Percentiles rank a stretch among this genome's conserved stretches.
Conservation (phyloP, 2,888 invertebrate genomes). For the Taenaris catops region DNA sequence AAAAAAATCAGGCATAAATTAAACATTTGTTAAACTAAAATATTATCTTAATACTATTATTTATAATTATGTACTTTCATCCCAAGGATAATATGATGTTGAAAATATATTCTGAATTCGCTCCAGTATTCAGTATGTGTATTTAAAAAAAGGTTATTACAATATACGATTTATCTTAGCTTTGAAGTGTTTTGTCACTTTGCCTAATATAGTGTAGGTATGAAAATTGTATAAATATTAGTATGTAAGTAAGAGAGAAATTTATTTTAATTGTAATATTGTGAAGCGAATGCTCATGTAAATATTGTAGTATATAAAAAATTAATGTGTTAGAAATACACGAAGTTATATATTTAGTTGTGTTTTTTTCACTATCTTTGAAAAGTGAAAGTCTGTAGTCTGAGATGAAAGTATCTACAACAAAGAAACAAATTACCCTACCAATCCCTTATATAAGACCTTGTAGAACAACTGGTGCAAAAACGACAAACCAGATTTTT, state of each 20-base stretch:
- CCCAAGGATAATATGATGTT: too few relatives aligned
- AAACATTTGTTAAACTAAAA: not conserved
- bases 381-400: too few relatives aligned
- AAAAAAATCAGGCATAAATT: too few relatives aligned
- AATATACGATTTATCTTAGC: conserved; percentile 32
- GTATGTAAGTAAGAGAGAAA: conserved; percentile 67
- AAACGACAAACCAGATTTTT: too few relatives aligned
- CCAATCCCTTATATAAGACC: too few relatives aligned
- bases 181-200: conserved; percentile 57
- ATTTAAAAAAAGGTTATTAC: conserved; percentile 24
- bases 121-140: conserved; percentile 11
- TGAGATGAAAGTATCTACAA: too few relatives aligned
- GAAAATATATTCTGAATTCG: conserved; percentile 4
- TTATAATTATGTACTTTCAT: too few relatives aligned
- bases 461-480: too few relatives aligned
- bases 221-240: conserved; percentile 63
- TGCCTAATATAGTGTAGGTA: conserved; percentile 61
- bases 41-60: not conserved
- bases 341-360: conserved; percentile 34
- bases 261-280: conserved; percentile 74
- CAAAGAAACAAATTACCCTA: too few relatives aligned
- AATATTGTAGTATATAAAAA: conserved; percentile 74
- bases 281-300: conserved; percentile 78
- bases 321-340: conserved; percentile 75
- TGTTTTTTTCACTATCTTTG: conserved; percentile 6